Percentiles rank a stretch among this genome's conserved stretches.
These are phyloP conservation scores for Luehdorfia chinensis DNA, from an alignment of 1,140 invertebrate species.

Conservation along the genomic window DNA sequence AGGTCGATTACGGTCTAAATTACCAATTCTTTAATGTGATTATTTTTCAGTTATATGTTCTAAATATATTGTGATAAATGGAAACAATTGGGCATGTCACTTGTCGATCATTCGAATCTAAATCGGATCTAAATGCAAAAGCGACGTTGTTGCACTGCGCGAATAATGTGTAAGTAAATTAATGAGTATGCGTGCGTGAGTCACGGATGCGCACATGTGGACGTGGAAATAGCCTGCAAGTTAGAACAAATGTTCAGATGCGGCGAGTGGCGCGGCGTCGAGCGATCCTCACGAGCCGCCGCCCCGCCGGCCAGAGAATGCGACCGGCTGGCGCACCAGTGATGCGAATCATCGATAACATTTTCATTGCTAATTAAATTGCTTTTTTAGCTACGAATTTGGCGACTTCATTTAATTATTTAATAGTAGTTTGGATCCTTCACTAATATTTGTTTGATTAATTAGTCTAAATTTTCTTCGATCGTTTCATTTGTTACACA, in stretches of 20 bases:
- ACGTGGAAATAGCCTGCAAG: constrained; percentile 64
- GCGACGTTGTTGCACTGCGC: constrained; percentile 33
- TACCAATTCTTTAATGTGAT: too few species aligned
- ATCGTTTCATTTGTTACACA: too few species aligned
- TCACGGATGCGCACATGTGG: constrained; percentile 63
- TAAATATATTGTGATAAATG: too few species aligned
- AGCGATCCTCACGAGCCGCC: constrained; percentile 42
- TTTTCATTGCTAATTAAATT: constrained; percentile 15
- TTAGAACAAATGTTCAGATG: constrained; percentile 62
- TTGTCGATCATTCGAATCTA: constrained; percentile 21
- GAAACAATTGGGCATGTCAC: too few species aligned
- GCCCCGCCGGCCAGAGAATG: constrained; percentile 53
- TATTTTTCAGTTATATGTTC: too few species aligned
- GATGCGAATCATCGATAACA: constrained; percentile 50
- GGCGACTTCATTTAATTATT: constrained; percentile 2
- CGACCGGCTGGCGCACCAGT: constrained; percentile 63
- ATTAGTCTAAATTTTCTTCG: too few species aligned
- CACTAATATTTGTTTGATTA: too few species aligned
- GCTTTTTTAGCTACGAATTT: constrained; percentile 8
- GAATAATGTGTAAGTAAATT: constrained; percentile 54
- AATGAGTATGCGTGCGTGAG: constrained; percentile 57
- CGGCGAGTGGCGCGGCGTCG: constrained; percentile 27
- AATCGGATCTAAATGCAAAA: constrained; percentile 44
- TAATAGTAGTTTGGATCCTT: not conserved
- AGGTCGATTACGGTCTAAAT: too few species aligned